Conservation (phyloP, 2,888 invertebrate genomes). For the Scaptodrosophila latifasciaeformis region DNA sequence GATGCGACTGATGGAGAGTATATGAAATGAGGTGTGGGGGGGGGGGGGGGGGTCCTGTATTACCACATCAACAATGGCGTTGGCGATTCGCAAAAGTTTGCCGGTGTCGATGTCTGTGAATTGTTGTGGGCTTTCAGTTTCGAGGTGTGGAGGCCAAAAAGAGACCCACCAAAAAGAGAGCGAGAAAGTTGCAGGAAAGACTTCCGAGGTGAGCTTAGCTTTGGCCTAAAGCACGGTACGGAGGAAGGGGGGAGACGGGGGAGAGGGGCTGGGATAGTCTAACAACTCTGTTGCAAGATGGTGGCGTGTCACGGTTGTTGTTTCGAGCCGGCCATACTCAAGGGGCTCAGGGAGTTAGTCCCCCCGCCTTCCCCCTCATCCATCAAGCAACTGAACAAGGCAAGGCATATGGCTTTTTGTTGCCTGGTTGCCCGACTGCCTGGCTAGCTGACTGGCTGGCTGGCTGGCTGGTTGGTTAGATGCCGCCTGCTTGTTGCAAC, state of each 20-base stretch:
- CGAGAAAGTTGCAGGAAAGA: conserved; percentile 64
- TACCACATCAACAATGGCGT: conserved; percentile 56
- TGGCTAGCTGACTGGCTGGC: conserved; percentile 1
- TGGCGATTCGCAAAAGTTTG: no score
- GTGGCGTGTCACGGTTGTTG: conserved; percentile 52
- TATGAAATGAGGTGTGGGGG: conserved; percentile 6
- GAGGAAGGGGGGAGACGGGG: not conserved
- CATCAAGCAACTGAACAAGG: no score
- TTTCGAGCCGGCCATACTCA: not conserved
- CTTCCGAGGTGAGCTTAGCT: no score
- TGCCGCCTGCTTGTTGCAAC: conserved; percentile 54
- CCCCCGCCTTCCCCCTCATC: not conserved
- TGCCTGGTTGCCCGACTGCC: not conserved
- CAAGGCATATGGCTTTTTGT: not conserved
- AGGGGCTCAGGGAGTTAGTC: no score
- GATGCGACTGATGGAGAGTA: not conserved
- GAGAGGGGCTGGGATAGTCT: conserved; percentile 4
- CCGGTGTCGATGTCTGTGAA: no score
- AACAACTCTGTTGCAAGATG: conserved; percentile 54
- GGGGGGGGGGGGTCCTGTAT: conserved; percentile 19
- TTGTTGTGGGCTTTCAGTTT: no score
- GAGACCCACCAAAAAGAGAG: conserved; percentile 25
- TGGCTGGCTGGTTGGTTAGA: conserved; percentile 4
- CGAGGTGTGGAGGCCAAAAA: not conserved
- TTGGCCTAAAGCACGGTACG: conserved; percentile 3